Evolutionary conservation across 2,113 vertebrate genomes (phyloP), one percentile per base, ranked within the genome.

Genomic region (Tachysurus vachellii): DNA sequence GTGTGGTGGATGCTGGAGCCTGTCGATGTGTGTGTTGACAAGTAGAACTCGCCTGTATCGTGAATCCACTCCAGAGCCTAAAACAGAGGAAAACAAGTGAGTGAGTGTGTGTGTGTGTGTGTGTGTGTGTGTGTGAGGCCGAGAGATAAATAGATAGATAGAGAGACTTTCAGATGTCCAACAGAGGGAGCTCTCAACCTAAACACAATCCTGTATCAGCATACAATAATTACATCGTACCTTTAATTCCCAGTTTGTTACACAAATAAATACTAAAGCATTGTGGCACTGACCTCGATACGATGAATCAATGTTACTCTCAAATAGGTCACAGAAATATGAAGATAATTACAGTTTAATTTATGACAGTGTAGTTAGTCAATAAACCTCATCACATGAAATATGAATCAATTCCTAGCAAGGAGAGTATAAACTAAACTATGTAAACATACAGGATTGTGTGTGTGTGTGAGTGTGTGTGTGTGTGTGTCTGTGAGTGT

Each of bases 11-110:
- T 96, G 79, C 96, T 98, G 3, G 98, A 99, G 31, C 98, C 98
- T 0, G 97, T 99, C 44, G 98, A 99, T 59, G 97, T 99, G 89
- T 99, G 98, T 0, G 98, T 99, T 89, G 98, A 99, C 85, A 99
- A 95, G 93, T 99, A 99, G 93, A 99, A 99, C 91, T 99, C 98
- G 36, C 98, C 98, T 0, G 96, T 99, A 92, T 99, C 98, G 31
- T 99, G 98, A 93, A 99, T 99, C 98, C 98, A 99, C 82, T 99
- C 98, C 68, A 99, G 90, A 86, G 98, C 98, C 98, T 99, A 83
- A 64, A 19, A 82, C 59, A 84, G 12, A 54, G 12, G 21, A 4
- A 44, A n/a, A n/a, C 57, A 6, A n/a, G 64, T 56, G 42, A n/a
- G 31, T n/a, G 57, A 21, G 47, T 77, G 64, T 80, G 26, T 44